These are phyloP conservation scores for Zoroaster sp. DNA, from an alignment of 53 echinoderm and acorn worm species.

Conservation along the genomic window DNA sequence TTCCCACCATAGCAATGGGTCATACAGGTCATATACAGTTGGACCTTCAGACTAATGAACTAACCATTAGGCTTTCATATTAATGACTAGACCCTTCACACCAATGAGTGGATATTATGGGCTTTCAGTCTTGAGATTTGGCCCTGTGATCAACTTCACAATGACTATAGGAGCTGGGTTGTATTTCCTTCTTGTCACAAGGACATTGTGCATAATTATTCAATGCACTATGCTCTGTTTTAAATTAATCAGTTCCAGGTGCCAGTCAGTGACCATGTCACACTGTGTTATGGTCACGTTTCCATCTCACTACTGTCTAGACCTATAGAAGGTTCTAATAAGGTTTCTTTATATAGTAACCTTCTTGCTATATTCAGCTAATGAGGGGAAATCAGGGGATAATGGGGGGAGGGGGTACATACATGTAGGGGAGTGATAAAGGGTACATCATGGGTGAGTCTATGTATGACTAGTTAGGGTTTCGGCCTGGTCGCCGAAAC, in stretches of 20 bases:
- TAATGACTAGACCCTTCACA: background rate
- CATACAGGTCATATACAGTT: no score
- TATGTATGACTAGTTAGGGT: no score
- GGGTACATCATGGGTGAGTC: no score
- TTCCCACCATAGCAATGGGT: no score
- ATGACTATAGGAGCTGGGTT: no score
- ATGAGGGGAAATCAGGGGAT: background rate
- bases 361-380: background rate
- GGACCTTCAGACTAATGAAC: background rate
- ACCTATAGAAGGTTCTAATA: background rate
- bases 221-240: no score
- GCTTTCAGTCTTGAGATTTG: background rate
- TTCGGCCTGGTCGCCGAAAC: no score
- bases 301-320: background rate
- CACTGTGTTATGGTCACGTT: constrained; percentile 12
- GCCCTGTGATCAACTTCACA: no score
- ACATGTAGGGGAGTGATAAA: no score
- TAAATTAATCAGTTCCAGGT: constrained; percentile 45
- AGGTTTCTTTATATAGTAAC: background rate
- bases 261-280: background rate
- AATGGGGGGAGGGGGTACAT: background rate
- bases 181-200: no score
- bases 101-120: background rate
- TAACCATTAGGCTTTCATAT: background rate
- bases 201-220: no score